Evolutionary conservation across 2,113 vertebrate species (phyloP).

Genomic region (Gracilinanus agilis): DNA sequence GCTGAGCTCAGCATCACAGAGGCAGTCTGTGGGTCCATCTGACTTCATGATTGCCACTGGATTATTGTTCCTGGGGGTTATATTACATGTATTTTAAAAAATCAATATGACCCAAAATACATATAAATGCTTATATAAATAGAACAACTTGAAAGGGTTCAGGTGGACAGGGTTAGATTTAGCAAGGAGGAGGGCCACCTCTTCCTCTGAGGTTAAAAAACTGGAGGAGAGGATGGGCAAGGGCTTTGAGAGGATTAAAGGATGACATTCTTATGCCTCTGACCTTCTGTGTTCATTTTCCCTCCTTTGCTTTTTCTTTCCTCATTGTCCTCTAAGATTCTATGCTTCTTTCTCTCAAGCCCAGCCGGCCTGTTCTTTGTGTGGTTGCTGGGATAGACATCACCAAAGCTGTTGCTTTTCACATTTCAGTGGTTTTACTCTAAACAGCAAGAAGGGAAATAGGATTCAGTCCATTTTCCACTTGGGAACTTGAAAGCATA

Average conservation of each 20-base stretch:
- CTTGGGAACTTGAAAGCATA: background rate
- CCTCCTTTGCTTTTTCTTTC: background rate
- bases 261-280: background rate
- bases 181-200: background rate
- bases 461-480: background rate
- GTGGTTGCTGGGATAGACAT: background rate
- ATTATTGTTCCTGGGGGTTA: background rate
- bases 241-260: background rate
- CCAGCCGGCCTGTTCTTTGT: background rate
- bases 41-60: background rate
- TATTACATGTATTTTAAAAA: constrained; percentile 4
- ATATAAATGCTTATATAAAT: constrained; percentile 2
- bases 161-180: background rate
- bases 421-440: background rate
- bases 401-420: background rate
- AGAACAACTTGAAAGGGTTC: constrained; percentile 8
- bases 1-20: background rate
- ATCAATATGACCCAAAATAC: constrained; percentile 17
- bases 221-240: background rate
- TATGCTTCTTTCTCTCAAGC: background rate
- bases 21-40: background rate
- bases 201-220: constrained; percentile 45
- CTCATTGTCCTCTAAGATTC: background rate
- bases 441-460: constrained; percentile 7
- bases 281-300: background rate